Conservation (phyloP, 2,797 vertebrate species). For the Nasua narica region DNA sequence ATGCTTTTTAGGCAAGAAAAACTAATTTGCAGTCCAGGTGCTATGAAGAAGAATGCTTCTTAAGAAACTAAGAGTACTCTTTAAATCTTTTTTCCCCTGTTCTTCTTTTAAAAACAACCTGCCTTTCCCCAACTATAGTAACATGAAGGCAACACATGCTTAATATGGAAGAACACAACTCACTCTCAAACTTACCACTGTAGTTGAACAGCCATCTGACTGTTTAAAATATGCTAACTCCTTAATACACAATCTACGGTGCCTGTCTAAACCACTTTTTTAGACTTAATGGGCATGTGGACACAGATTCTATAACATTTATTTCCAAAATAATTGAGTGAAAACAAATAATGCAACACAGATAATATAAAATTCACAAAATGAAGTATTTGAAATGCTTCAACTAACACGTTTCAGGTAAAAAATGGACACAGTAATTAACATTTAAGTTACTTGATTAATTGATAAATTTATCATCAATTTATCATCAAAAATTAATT, state of each 20-base stretch:
- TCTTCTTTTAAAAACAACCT: neutral
- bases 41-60: neutral
- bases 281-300: neutral
- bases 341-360: neutral
- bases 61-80: neutral
- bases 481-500: too few species aligned
- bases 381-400: neutral
- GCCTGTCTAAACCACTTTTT: neutral
- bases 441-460: neutral
- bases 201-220: neutral
- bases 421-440: neutral
- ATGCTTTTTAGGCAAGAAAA: neutral
- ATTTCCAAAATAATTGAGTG: neutral
- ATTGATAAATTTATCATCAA: too few species aligned
- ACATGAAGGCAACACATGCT: neutral
- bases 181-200: neutral
- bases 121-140: neutral
- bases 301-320: neutral
- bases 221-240: neutral
- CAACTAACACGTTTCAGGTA: neutral
- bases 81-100: neutral
- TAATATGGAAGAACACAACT: neutral
- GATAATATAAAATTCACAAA: neutral
- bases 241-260: neutral
- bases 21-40: neutral